A percentile compares a stretch with the other conserved stretches of the same genome.
These are phyloP conservation scores for Eupsilia transversa DNA, from an alignment of 2,888 invertebrate genomes.

Conservation along the genomic window DNA sequence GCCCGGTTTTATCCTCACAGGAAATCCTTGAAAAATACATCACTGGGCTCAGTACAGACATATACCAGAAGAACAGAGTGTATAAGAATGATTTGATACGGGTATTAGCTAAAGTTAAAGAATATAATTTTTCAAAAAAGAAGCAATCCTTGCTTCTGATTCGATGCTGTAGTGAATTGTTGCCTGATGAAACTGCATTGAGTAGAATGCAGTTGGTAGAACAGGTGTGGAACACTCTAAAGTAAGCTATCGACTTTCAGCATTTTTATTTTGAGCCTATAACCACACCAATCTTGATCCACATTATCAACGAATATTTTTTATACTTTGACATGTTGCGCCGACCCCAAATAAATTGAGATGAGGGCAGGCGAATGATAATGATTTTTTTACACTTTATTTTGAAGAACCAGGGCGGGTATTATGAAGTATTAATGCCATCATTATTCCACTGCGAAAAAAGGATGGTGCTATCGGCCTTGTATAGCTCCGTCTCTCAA, in stretches of 20 bases:
- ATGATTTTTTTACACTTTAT: no score
- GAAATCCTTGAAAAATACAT: slow-evolving; percentile 84
- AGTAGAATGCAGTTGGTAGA: slow-evolving; percentile 88
- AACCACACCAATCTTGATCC: not conserved
- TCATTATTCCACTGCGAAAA: no score
- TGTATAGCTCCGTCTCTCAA: no score
- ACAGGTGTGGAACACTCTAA: slow-evolving; percentile 89
- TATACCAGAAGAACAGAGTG: slow-evolving; percentile 85
- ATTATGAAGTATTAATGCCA: no score
- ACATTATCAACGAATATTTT: not conserved
- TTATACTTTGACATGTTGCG: not conserved
- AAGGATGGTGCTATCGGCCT: no score
- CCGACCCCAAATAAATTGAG: not conserved
- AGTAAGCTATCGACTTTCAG: slow-evolving; percentile 72
- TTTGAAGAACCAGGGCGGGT: no score
- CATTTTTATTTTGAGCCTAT: not conserved
- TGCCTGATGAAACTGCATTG: slow-evolving; percentile 87
- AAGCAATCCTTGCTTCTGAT: slow-evolving; percentile 88
- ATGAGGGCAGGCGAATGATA: no score
- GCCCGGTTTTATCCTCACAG: slow-evolving; percentile 66
- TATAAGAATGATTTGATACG: slow-evolving; percentile 86
- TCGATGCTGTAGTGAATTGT: slow-evolving; percentile 89
- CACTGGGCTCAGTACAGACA: slow-evolving; percentile 81
- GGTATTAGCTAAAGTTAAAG: slow-evolving; percentile 81
- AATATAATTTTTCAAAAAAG: slow-evolving; percentile 82